Evolutionary conservation across 2,797 vertebrate species (phyloP).

Genomic region (Octomys mimax): DNA sequence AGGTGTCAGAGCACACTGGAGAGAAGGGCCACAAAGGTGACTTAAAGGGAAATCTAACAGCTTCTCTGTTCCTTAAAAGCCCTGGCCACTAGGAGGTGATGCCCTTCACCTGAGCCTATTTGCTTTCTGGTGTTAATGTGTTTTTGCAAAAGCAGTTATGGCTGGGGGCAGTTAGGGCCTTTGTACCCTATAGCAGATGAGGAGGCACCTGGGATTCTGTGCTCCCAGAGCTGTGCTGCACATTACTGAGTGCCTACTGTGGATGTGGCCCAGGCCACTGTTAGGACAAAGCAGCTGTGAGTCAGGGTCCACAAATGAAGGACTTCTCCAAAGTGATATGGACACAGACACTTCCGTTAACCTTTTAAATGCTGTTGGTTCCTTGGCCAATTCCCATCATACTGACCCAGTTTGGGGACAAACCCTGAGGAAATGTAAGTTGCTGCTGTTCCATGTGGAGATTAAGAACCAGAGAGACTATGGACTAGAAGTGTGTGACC

Average conservation of each 20-base stretch:
- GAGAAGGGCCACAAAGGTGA: neutral
- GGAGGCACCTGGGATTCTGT: neutral
- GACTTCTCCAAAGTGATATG: fast-evolving
- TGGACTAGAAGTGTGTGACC: neutral
- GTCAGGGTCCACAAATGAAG: neutral
- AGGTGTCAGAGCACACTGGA: neutral
- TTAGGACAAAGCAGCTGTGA: neutral
- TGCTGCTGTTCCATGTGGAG: neutral
- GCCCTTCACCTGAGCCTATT: fast-evolving
- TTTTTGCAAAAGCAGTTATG: fast-evolving
- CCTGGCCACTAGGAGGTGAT: neutral
- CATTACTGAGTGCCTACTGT: neutral
- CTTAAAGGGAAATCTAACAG: neutral
- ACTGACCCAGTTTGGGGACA: neutral
- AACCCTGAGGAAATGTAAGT: neutral
- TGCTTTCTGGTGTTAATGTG: neutral
- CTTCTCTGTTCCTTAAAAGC: neutral
- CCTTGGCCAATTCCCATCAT: neutral
- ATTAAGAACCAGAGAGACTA: neutral
- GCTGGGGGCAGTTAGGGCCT: no score
- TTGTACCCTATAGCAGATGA: neutral
- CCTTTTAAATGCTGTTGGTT: neutral
- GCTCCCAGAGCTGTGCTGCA: neutral
- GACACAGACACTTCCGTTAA: neutral
- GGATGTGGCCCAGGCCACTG: neutral